A percentile compares a stretch with the other conserved stretches of the same genome.
Evolutionary conservation across 2,888 invertebrate species (phyloP).

Genomic region (Clepsis dumicolana): DNA sequence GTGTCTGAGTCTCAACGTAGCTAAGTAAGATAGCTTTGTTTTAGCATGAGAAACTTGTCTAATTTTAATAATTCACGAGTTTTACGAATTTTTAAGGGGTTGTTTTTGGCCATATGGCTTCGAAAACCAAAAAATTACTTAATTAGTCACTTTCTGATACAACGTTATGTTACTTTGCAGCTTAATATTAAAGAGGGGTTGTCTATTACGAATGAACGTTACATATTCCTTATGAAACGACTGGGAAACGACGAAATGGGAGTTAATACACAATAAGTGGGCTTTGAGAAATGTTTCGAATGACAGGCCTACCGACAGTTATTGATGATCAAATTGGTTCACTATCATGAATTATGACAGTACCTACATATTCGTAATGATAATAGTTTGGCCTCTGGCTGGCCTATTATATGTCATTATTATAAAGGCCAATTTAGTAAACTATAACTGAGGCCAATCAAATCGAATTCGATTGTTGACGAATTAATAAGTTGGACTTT

Average conservation of each 20-base stretch:
- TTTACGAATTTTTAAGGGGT: too few relatives aligned
- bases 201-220: too few relatives aligned
- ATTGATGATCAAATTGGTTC: conserved; percentile 34
- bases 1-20: too few relatives aligned
- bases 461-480: conserved; percentile 20
- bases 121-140: too few relatives aligned
- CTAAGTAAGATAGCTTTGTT: too few relatives aligned
- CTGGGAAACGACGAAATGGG: neutral
- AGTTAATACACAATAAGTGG: conserved; percentile 11
- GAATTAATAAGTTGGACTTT: conserved; percentile 13
- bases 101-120: too few relatives aligned
- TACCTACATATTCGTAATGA: conserved; percentile 1
- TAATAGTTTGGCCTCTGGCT: conserved; percentile 34
- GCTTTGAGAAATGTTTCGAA: conserved; percentile 13
- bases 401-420: conserved; percentile 35
- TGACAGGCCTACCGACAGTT: conserved; percentile 21
- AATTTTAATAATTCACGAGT: too few relatives aligned
- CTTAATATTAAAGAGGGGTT: too few relatives aligned
- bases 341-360: conserved; percentile 23
- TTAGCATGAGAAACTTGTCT: too few relatives aligned
- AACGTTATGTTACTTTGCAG: too few relatives aligned
- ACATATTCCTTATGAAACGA: neutral
- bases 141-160: too few relatives aligned
- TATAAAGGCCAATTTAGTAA: conserved; percentile 36
- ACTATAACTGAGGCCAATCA: conserved; percentile 10